Percentiles rank a stretch among this genome's conserved stretches.
phyloP scores from a whole-genome alignment of 2,797 vertebrate genomes.

The Acomys russatus region DNA sequence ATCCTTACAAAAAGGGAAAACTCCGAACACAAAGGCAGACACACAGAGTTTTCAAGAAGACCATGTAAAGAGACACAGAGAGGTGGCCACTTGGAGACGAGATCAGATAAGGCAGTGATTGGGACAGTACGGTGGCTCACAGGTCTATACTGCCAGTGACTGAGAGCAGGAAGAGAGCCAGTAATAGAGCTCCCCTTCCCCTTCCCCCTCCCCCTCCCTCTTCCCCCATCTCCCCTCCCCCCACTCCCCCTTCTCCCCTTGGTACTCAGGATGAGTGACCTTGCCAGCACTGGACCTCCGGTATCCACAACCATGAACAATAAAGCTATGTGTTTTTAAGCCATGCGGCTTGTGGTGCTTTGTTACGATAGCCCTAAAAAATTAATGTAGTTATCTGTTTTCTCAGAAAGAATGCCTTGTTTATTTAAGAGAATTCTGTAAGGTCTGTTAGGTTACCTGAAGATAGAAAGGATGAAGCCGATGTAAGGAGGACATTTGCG shows the following conservation, averaged over 20 bases:
- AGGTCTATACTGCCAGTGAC: not conserved
- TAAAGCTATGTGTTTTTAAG: not conserved
- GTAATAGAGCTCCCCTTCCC: not conserved
- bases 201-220: too few species aligned
- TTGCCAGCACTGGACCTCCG: not conserved
- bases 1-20: not conserved
- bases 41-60: not conserved
- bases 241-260: not conserved
- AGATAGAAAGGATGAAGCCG: not conserved
- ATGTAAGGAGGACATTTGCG: not conserved
- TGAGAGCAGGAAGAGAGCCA: not conserved
- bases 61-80: not conserved
- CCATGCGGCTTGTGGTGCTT: not conserved
- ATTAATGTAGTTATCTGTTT: not conserved
- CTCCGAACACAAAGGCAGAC: not conserved
- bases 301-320: not conserved
- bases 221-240: too few species aligned
- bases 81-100: not conserved
- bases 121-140: not conserved
- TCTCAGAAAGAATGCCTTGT: not conserved
- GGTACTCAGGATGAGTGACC: not conserved
- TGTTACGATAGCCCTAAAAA: not conserved
- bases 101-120: not conserved
- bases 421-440: slow-evolving; percentile 1
- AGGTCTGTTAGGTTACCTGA: not conserved